A percentile compares a stretch with the other conserved stretches of the same genome.
phyloP scores from a whole-genome alignment of 2,113 vertebrate genomes.

The Callaeas wilsoni region DNA sequence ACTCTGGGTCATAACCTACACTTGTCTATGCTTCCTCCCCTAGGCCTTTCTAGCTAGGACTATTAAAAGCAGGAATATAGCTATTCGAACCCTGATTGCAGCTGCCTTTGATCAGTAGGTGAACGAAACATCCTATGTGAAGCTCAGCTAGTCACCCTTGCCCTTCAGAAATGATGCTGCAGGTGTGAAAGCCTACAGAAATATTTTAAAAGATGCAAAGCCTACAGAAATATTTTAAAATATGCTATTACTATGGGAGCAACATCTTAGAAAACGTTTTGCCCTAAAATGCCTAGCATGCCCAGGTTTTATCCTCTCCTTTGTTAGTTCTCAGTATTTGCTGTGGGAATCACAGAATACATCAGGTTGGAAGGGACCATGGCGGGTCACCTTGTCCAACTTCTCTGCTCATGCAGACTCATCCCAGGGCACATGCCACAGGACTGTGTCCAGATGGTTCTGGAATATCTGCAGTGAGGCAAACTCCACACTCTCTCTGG shows the following conservation, averaged over 20 bases:
- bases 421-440: not conserved
- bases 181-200: not conserved
- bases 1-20: not conserved
- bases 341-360: not conserved
- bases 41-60: not conserved
- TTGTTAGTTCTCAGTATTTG: accelerated
- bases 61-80: not conserved
- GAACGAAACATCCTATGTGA: not conserved
- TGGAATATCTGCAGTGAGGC: not conserved
- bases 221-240: not conserved
- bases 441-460: not conserved
- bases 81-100: not conserved
- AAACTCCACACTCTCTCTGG: not conserved
- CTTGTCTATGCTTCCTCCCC: accelerated
- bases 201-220: not conserved
- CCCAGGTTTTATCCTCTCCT: not conserved
- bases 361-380: not conserved
- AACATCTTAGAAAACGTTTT: not conserved
- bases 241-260: not conserved
- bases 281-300: not conserved
- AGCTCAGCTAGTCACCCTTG: not conserved
- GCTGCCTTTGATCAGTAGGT: too few relatives aligned
- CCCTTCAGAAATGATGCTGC: not conserved
- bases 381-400: not conserved
- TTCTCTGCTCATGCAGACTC: not conserved